Percentiles rank a stretch among this genome's conserved stretches.
Evolutionary conservation across 2,888 invertebrate genomes (phyloP).

Genomic region (Melolontha melolontha): DNA sequence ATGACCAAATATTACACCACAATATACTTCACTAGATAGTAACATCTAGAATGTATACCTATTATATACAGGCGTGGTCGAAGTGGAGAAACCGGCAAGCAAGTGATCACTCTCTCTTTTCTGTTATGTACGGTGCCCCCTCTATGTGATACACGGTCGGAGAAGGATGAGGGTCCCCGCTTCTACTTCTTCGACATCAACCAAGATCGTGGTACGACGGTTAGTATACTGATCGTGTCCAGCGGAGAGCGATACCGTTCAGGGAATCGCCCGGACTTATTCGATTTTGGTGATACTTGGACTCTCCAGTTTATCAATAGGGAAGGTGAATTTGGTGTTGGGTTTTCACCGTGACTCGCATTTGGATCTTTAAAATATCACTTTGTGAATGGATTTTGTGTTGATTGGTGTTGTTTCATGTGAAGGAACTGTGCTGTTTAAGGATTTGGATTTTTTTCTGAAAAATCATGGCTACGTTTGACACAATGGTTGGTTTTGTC

Average conservation of each 20-base stretch:
- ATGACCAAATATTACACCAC: too few species aligned
- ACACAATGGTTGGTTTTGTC: background rate
- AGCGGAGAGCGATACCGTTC: background rate
- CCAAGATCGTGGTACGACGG: constrained; percentile 10
- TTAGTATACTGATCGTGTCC: constrained; percentile 10
- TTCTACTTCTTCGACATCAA: constrained; percentile 41
- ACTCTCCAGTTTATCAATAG: too few species aligned
- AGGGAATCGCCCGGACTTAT: background rate
- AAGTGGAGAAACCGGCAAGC: background rate
- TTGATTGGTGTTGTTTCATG: constrained; percentile 24
- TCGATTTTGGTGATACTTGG: background rate
- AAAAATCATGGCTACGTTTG: constrained; percentile 18
- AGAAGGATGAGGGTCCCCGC: constrained; percentile 23
- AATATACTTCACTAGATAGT: too few species aligned
- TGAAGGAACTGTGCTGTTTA: background rate
- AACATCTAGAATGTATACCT: too few species aligned
- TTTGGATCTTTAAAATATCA: background rate
- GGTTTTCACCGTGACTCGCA: background rate
- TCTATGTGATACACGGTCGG: constrained; percentile 40
- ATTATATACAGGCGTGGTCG: constrained; percentile 10
- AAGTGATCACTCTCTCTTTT: constrained; percentile 10
- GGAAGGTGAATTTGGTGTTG: background rate
- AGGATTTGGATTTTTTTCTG: constrained; percentile 7
- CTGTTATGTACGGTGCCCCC: background rate
- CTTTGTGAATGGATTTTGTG: background rate